phyloP scores from a whole-genome alignment of 2,888 invertebrate species.

The Diploptera punctata region DNA sequence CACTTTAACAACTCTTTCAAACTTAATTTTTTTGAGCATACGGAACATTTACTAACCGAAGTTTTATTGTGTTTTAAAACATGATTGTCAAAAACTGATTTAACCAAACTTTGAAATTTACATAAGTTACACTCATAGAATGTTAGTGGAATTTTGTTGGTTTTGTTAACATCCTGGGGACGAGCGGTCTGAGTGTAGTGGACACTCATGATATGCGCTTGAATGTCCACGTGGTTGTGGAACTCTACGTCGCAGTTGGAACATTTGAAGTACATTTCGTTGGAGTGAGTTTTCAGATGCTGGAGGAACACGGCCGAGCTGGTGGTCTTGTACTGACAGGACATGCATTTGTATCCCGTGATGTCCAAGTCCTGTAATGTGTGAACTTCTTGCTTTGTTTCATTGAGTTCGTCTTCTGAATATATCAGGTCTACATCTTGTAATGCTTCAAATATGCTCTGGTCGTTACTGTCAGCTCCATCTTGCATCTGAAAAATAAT shows the following conservation, averaged over 20 bases:
- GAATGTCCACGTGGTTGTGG: constrained; percentile 30
- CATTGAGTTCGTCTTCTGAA: not conserved
- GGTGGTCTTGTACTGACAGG: constrained; percentile 24
- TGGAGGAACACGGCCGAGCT: constrained; percentile 1
- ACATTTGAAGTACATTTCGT: constrained; percentile 38
- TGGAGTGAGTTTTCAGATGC: constrained; percentile 29
- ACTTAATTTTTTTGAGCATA: constrained; percentile 36
- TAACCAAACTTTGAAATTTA: constrained; percentile 27
- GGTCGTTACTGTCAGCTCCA: not conserved
- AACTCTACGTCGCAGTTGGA: constrained; percentile 40
- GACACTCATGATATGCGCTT: constrained; percentile 36
- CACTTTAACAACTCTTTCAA: constrained; percentile 19
- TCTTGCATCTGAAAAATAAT: not conserved
- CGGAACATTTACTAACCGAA: constrained; percentile 29
- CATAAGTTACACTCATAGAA: constrained; percentile 38
- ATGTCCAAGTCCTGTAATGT: not conserved
- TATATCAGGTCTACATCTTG: not conserved
- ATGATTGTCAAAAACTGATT: constrained; percentile 36
- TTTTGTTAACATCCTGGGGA: not conserved
- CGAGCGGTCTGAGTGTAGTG: constrained; percentile 22
- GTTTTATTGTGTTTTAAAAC: constrained; percentile 19
- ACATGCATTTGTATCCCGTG: constrained; percentile 27
- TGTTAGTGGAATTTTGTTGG: not conserved
- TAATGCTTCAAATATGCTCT: not conserved
- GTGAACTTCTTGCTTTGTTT: not conserved